These are phyloP conservation scores for Zapus hudsonius DNA, from an alignment of 2,113 vertebrate species.

Conservation along the genomic window DNA sequence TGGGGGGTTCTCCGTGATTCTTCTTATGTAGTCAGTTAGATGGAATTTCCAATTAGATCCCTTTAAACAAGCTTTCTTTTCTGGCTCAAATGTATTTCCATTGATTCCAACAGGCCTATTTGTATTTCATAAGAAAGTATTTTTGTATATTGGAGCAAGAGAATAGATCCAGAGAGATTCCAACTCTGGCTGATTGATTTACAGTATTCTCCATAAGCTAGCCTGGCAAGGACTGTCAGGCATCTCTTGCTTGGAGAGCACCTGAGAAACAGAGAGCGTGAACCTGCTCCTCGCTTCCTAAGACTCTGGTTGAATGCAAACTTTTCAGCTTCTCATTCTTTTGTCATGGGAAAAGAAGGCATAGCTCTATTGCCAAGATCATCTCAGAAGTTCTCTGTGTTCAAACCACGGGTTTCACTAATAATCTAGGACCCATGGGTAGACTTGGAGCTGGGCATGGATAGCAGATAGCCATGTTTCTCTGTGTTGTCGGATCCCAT, in stretches of 20 bases:
- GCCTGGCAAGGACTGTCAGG: background rate
- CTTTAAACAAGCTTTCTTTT: slow-evolving; percentile 23
- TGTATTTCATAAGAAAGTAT: background rate
- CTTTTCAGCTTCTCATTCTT: slow-evolving; percentile 1
- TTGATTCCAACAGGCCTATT: background rate
- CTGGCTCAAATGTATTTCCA: background rate
- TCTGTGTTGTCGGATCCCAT: background rate
- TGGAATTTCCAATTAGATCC: background rate
- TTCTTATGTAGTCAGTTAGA: background rate
- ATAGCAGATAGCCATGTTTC: background rate
- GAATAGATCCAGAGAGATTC: background rate
- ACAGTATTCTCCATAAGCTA: background rate
- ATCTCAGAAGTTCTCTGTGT: background rate
- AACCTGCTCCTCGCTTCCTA: background rate
- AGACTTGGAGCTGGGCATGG: background rate
- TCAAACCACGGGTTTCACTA: background rate
- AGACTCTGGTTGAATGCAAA: background rate
- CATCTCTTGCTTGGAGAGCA: background rate
- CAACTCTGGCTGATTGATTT: background rate
- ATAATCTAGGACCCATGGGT: background rate
- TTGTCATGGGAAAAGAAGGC: background rate
- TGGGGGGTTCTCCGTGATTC: no score
- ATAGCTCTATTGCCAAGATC: background rate
- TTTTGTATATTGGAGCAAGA: background rate
- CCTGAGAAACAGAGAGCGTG: background rate